Evolutionary conservation across 2,113 vertebrate genomes (phyloP), one percentile per base, ranked within the genome.

Genomic region (Paradisaea rubra): DNA sequence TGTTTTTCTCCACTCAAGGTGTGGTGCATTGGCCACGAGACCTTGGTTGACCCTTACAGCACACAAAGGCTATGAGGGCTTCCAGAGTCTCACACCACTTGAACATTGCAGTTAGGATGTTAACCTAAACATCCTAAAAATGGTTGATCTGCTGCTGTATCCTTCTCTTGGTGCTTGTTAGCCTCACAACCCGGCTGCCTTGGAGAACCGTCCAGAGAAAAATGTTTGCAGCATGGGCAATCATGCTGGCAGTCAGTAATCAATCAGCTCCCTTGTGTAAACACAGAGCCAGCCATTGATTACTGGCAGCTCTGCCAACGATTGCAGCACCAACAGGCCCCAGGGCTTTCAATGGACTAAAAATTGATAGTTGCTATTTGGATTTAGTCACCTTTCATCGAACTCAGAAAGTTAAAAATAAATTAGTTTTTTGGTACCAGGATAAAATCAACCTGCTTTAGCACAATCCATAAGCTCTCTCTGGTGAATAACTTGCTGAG

Each of bases 181-280:
- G 77, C 69, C 77, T 81, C 80, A 74, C 60, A 66, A 63, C 68
- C 50, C 14, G 15, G 13, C 44, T 74, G 54, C 76, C 61, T 81
- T 50, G 61, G 69, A 86, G 80, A 89, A 25, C 37, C 35, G 81
- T 84, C 91, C 77, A 52, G 49, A 50, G 80, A 24, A 72, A 71
- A 92, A 74, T 30, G 57, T 88, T 81, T 81, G 83, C 53, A 71
- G 77, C 9, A 9, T 27, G 81, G 77, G 77, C 83, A 81, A 76
- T 89, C 86, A 4, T 42, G 53, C 71, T 92, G 89, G 86, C 77
- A 73, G 91, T n/a, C 77, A 72, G 94, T 30, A 65, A 95, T 96
- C 92, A 81, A 92, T 95, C 91, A 84, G 57, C 83, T 91, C 65
- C 53, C 64, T 44, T 17, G 65, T 13, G 8, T 12, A 79, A 92